Percentiles rank a stretch among this genome's conserved stretches.
Evolutionary conservation across 2,113 vertebrate species (phyloP).

Genomic region (Chloropsis hardwickii): DNA sequence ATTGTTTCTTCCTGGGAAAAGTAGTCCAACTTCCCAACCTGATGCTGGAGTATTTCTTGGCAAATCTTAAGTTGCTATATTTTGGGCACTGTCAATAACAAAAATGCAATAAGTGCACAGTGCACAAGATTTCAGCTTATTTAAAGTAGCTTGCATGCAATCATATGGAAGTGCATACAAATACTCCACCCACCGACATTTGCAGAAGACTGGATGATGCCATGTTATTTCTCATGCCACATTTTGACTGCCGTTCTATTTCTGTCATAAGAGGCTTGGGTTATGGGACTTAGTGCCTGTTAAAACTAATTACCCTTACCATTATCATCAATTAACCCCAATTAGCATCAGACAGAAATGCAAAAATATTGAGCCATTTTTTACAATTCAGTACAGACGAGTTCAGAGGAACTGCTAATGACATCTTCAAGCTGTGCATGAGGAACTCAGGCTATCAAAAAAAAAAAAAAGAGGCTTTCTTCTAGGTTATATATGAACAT

Average conservation of each 20-base stretch:
- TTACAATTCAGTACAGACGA: background rate
- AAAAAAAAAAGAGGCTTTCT: background rate
- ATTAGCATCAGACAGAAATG: conserved; percentile 5
- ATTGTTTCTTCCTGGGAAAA: background rate
- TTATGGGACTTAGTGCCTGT: background rate
- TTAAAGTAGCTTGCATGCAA: background rate
- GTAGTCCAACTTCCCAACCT: background rate
- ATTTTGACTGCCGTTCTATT: conserved; percentile 8
- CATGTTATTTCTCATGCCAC: background rate
- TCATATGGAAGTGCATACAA: background rate
- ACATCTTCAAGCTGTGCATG: background rate
- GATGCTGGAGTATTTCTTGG: background rate
- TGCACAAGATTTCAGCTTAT: background rate
- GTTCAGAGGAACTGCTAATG: background rate
- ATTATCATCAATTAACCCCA: conserved; percentile 37
- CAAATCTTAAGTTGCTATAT: background rate
- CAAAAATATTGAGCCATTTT: background rate
- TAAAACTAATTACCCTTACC: conserved; percentile 39
- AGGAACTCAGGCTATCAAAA: background rate
- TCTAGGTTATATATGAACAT: background rate
- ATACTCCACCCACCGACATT: background rate
- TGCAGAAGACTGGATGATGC: background rate
- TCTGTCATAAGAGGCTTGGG: background rate
- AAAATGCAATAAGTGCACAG: background rate
- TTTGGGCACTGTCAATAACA: background rate